Base-by-base conservation (phyloP, 2,113 vertebrate genomes). In the Mesembrinibis cayennensis region DNA sequence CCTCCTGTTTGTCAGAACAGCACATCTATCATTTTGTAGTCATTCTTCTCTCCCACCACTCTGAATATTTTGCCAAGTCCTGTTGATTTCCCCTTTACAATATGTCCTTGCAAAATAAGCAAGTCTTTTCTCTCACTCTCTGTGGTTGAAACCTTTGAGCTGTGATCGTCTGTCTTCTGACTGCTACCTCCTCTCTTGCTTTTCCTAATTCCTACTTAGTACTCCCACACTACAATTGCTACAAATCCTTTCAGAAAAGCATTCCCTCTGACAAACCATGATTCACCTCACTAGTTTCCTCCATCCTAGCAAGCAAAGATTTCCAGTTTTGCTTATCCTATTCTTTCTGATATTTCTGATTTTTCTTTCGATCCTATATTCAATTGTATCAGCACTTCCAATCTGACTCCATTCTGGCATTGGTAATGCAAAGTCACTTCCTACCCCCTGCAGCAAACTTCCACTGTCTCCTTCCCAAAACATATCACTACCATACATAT, bases 1-100 rank as follows among this genome's bases (percentile, higher is more conserved):
- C 65, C 47, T 74, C 77, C 70, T 65, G 56, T 87, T 95, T 84
- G 36, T 76, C 65, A 94, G 65, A 86, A 85, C 22, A 87, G 49
- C 81, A 76, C 16, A 69, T 44, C 88, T 81, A 69, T 78, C 30
- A 91, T 76, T 90, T 96, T 87, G 63, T 11, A 97, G 72, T 79
- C 40, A 65, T 77, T 92, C 56, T 94, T 70, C 44, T 88, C 80
- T 95, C 96, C 72, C 52, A 95, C 90, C 36, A 59, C 56, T 53
- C 34, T 36, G 32, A 62, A 42, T 66, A 81, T 78, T 90, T 79
- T 92, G 73, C 56, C 81, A 96, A 85, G 40, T 53, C 83, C 72
- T 82, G 47, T 63, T 91, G 82, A 67, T 63, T 93, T 5, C 16
- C 9, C 6, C 12, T 82, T 87, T 56, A 76, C 20, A 95, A 29